Base-by-base conservation (phyloP, 1,140 invertebrate genomes). In the Panulirus ornatus region DNA sequence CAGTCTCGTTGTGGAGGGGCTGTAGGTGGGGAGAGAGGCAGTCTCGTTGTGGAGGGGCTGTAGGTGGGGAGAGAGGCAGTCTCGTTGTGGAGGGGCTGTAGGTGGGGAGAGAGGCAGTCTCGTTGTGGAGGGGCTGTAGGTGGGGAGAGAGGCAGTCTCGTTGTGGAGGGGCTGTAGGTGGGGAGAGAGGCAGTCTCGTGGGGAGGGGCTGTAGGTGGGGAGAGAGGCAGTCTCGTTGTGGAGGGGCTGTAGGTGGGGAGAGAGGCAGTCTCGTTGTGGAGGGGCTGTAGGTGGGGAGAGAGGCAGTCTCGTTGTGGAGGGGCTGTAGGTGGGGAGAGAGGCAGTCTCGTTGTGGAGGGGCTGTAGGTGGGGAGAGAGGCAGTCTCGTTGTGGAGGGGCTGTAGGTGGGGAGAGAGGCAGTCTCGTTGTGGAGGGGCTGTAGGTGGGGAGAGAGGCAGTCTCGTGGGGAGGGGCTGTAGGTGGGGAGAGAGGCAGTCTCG, bases 111-210 rank as follows among this genome's bases (percentile, higher is more conserved):
- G 22, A 27, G 30, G 22, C 70, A 73, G 14, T n/a, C 34, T 73
- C 14, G 30, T 73, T n/a, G 14, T 73, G 14, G 14, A 22, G 70
- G 14, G 14, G 22, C 22, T 73, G 22, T 27, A 14, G 70, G 34
- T 73, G 22, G 30, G 14, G 22, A 73, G 14, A 36, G 30, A 14
- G 22, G 14, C 34, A 16, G 22, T 22, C 11, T 27, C 34, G 70
- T 14, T 34, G 22, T 27, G 36, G 1, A 1, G 9, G 36, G 8
- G 42, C 8, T 19, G 36, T 27, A 19, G 27, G 16, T 34, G 42
- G 47, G 27, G 78, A 82, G 78, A 82, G 78, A 47, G 42, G 54
- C 42, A 82, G 42, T 51, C 42, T 51, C 27, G 54, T 11, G 54
- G 78, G 54, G 78, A 47, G 51, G 30, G 51, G 54, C 40, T 47